Conservation (phyloP, 2,797 vertebrate species). For the Dryobates pubescens region DNA sequence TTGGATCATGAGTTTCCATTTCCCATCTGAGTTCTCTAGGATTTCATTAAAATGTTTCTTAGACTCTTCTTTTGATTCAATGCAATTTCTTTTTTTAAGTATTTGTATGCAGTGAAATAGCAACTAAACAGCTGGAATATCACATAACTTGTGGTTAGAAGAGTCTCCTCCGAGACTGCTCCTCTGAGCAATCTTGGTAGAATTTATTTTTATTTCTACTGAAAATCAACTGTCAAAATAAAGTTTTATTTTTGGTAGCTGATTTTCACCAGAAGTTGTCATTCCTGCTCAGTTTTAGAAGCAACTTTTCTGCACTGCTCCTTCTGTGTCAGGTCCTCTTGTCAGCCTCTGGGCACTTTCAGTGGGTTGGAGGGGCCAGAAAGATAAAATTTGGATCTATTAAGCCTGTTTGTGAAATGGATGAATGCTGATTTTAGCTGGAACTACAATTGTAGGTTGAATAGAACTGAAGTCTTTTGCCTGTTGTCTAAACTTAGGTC, state of each 20-base stretch:
- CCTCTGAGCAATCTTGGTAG: background rate
- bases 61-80: background rate
- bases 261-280: background rate
- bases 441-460: background rate
- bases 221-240: background rate
- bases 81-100: background rate
- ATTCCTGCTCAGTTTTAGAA: background rate
- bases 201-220: slow-evolving; percentile 39
- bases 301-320: background rate
- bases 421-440: background rate
- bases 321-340: background rate
- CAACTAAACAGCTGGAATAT: background rate
- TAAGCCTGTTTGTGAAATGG: background rate
- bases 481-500: background rate
- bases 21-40: background rate
- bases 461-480: background rate
- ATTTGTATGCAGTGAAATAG: background rate
- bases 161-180: background rate
- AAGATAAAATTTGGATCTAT: background rate
- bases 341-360: background rate
- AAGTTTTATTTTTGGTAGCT: slow-evolving; percentile 22
- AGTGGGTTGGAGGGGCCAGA: background rate
- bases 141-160: background rate
- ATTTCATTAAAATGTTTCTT: background rate
- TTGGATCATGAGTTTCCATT: background rate